Evolutionary conservation across 2,888 invertebrate genomes (phyloP).

Genomic region (Trissonchulus latispiculum): DNA sequence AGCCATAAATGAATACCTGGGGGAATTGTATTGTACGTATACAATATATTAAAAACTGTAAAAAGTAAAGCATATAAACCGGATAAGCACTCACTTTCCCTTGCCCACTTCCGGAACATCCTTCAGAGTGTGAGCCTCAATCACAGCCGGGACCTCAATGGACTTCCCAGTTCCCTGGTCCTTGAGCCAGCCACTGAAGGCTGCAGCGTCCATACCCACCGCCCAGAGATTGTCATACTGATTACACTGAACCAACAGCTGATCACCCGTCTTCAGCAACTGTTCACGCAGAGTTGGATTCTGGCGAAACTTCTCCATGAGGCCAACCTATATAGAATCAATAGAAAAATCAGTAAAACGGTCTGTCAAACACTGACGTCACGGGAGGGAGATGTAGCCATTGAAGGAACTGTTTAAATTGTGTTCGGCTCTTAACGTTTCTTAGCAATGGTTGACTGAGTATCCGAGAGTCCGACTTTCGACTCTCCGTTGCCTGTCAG

Average conservation of each 20-base stretch:
- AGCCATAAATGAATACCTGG: too few species aligned
- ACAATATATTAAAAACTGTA: too few species aligned
- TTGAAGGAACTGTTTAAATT: too few species aligned
- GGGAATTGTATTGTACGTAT: too few species aligned
- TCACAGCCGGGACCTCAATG: slow-evolving; percentile 12
- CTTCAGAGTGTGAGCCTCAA: slow-evolving; percentile 15
- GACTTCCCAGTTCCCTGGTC: slow-evolving; percentile 12
- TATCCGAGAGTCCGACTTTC: too few species aligned
- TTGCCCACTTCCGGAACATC: slow-evolving; percentile 15
- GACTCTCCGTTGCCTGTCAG: too few species aligned
- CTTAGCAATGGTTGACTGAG: too few species aligned
- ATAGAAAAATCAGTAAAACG: too few species aligned
- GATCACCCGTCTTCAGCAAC: slow-evolving; percentile 29
- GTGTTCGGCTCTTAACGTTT: too few species aligned
- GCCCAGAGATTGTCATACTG: slow-evolving; percentile 20
- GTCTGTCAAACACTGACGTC: too few species aligned
- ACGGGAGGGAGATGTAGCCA: too few species aligned
- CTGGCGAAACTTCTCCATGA: slow-evolving; percentile 31
- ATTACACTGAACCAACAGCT: slow-evolving; percentile 29
- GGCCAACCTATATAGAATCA: slow-evolving; percentile 27
- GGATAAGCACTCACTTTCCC: slow-evolving; percentile 17
- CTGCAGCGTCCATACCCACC: slow-evolving; percentile 7
- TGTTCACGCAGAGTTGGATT: slow-evolving; percentile 29
- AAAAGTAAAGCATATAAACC: too few species aligned
- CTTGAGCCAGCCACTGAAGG: slow-evolving; percentile 4